Conservation (phyloP, 30 jellyfish, hydroid and myxozoan genomes). For the Hydractinia symbiolongicarpus region DNA sequence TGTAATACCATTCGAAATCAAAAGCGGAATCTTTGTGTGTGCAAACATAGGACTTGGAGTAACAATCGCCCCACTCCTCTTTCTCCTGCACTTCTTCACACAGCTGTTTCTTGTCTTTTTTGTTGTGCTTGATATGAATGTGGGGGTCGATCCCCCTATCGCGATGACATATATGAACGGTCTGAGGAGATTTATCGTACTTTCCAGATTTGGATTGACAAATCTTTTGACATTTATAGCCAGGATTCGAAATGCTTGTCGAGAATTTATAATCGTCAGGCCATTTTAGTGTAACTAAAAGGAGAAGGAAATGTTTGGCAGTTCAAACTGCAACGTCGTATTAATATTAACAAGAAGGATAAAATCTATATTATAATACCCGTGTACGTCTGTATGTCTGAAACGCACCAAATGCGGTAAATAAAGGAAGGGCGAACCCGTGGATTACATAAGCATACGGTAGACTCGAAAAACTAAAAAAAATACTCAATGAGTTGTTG, state of each 20-base stretch:
- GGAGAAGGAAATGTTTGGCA: not conserved
- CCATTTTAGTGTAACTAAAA: not conserved
- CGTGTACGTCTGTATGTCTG: too few relatives aligned
- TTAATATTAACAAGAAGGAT: too few relatives aligned
- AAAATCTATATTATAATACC: too few relatives aligned
- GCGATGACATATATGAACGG: not conserved
- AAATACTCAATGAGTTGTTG: too few relatives aligned
- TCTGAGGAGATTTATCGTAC: not conserved
- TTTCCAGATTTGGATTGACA: not conserved
- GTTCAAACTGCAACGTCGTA: too few relatives aligned
- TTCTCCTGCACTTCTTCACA: not conserved
- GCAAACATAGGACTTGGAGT: not conserved
- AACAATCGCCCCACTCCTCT: slow-evolving; percentile 13
- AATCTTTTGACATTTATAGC: not conserved
- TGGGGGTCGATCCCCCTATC: slow-evolving; percentile 11
- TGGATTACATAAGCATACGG: too few relatives aligned
- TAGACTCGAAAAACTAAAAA: too few relatives aligned
- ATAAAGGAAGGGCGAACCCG: too few relatives aligned
- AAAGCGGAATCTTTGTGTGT: slow-evolving; percentile 4
- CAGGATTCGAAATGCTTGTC: not conserved
- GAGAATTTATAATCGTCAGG: not conserved
- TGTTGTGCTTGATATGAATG: not conserved
- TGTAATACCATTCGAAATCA: not conserved
- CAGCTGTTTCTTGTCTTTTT: not conserved
- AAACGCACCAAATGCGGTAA: too few relatives aligned